phyloP scores from a whole-genome alignment of 1,140 invertebrate genomes.

The Drosophila ercepeae region DNA sequence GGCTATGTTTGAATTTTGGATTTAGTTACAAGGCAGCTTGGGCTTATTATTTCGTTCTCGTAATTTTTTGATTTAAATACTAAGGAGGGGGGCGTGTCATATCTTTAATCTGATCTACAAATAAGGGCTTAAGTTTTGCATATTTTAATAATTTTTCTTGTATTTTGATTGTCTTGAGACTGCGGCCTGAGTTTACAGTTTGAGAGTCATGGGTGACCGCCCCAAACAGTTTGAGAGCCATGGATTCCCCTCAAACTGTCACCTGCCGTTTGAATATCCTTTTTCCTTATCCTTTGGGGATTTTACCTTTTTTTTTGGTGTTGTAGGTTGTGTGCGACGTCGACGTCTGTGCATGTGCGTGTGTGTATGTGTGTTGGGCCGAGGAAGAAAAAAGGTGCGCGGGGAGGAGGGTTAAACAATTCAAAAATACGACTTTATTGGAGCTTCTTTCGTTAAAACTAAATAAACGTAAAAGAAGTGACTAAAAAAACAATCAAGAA shows the following conservation, averaged over 20 bases:
- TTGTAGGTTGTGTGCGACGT: constrained; percentile 70
- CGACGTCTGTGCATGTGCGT: constrained; percentile 52
- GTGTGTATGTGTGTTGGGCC: constrained; percentile 19
- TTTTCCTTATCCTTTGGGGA: constrained; percentile 7
- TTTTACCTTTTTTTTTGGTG: constrained; percentile 58
- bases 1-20: constrained; percentile 67
- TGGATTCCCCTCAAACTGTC: constrained; percentile 8
- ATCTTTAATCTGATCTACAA: constrained; percentile 31
- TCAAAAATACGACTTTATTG: constrained; percentile 60
- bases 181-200: constrained; percentile 35
- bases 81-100: constrained; percentile 18
- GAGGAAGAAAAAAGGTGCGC: neutral
- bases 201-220: neutral
- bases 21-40: constrained; percentile 75
- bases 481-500: constrained; percentile 65
- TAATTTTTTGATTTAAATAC: neutral
- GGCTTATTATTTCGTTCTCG: constrained; percentile 44
- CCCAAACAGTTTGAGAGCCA: constrained; percentile 21
- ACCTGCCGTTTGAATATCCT: constrained; percentile 7
- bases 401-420: constrained; percentile 21
- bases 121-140: constrained; percentile 33
- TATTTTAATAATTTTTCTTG: constrained; percentile 27
- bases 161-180: constrained; percentile 60
- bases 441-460: constrained; percentile 36
- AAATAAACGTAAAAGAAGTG: constrained; percentile 52